A percentile compares a stretch with the other conserved stretches of the same genome.
Conservation (phyloP, 1,140 invertebrate species). For the Drosophila funebris region DNA sequence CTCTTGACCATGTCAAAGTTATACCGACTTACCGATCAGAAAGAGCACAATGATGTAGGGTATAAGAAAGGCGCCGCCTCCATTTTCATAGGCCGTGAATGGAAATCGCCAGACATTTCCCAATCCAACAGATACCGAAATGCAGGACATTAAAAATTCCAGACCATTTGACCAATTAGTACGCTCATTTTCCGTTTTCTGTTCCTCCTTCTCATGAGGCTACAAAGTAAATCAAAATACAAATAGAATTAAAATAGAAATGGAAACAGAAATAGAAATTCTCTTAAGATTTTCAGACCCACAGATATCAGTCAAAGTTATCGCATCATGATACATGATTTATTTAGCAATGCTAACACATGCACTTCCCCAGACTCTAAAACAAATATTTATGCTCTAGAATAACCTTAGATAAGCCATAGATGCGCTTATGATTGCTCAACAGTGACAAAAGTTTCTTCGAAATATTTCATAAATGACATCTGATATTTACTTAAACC, state of each 20-base stretch:
- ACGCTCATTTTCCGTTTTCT: conserved; percentile 77
- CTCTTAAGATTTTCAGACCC: too few species aligned
- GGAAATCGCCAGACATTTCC: conserved; percentile 89
- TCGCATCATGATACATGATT: conserved; percentile 7
- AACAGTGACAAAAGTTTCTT: background rate
- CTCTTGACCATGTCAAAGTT: background rate
- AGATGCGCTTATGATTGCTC: background rate
- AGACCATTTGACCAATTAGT: conserved; percentile 92
- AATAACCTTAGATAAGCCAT: background rate
- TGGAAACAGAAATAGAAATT: too few species aligned
- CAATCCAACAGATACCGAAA: conserved; percentile 94
- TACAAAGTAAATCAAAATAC: conserved; percentile 9
- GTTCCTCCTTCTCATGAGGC: conserved; percentile 50
- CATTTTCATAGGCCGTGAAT: conserved; percentile 93
- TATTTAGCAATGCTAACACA: conserved; percentile 5
- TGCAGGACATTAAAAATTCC: conserved; percentile 95
- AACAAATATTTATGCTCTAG: conserved; percentile 17
- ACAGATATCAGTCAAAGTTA: too few species aligned
- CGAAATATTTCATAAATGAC: background rate
- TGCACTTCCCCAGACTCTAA: conserved; percentile 7
- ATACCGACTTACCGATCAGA: conserved; percentile 88
- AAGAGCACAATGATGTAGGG: conserved; percentile 93
- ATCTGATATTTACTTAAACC: background rate
- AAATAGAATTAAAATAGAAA: too few species aligned
- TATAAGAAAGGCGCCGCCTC: conserved; percentile 89